Percentiles rank a stretch among this genome's conserved stretches.
phyloP scores from a whole-genome alignment of 2,888 invertebrate species.

The Mythimna pallens region DNA sequence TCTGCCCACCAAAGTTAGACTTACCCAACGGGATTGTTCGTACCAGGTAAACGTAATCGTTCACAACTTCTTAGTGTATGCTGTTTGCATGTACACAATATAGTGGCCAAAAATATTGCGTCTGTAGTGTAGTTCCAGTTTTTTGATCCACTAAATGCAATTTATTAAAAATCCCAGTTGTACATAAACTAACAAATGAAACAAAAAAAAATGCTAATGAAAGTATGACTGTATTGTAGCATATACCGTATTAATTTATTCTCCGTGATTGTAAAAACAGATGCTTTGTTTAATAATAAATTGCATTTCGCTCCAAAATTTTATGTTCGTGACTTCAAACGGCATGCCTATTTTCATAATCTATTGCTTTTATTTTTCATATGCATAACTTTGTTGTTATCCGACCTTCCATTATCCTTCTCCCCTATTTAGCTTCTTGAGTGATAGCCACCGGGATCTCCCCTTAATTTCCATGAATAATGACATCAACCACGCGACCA shows the following conservation, averaged over 20 bases:
- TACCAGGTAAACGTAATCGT: too few relatives aligned
- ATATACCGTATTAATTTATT: not conserved
- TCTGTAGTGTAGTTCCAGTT: not conserved
- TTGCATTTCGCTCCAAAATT: slow-evolving; percentile 12
- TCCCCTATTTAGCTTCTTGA: slow-evolving; percentile 69
- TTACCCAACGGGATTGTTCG: too few relatives aligned
- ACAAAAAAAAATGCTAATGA: not conserved
- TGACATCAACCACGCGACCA: slow-evolving; percentile 76
- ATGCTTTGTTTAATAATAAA: slow-evolving; percentile 7
- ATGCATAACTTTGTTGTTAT: slow-evolving; percentile 54
- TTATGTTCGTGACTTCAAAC: slow-evolving; percentile 32
- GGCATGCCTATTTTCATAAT: slow-evolving; percentile 35
- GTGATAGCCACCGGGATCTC: slow-evolving; percentile 66
- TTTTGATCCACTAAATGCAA: not conserved
- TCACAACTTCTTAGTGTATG: not conserved
- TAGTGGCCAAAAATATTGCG: not conserved
- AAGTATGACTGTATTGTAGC: not conserved
- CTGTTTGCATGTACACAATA: not conserved
- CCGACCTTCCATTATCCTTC: slow-evolving; percentile 54
- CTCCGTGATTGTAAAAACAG: not conserved
- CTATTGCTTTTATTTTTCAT: slow-evolving; percentile 51
- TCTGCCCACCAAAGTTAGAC: too few relatives aligned
- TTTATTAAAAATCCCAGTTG: not conserved
- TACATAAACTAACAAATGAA: not conserved
- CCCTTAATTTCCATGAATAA: slow-evolving; percentile 78